phyloP scores from a whole-genome alignment of 2,113 vertebrate genomes.

The Microcebus lehilahytsara region DNA sequence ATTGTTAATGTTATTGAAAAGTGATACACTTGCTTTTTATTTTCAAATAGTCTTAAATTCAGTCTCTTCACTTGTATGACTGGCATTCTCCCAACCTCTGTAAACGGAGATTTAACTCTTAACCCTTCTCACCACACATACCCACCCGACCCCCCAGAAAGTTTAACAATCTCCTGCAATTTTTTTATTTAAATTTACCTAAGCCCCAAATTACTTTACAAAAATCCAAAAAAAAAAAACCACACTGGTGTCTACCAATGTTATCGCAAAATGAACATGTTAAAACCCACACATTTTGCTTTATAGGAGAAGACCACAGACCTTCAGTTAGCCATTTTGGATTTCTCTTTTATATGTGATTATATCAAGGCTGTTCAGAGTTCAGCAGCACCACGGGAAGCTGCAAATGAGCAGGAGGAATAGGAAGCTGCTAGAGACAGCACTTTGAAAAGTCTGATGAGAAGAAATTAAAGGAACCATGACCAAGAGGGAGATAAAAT shows the following conservation, averaged over 20 bases:
- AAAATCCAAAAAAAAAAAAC: not conserved
- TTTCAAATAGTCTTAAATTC: slow-evolving; percentile 68
- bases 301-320: not conserved
- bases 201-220: not conserved
- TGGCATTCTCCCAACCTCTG: not conserved
- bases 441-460: not conserved
- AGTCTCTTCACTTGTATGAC: not conserved
- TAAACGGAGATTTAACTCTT: not conserved
- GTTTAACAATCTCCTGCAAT: not conserved
- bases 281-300: not conserved
- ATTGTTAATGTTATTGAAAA: slow-evolving; percentile 49
- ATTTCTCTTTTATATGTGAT: not conserved
- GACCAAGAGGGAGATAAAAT: not conserved
- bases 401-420: not conserved
- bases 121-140: not conserved
- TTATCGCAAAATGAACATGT: not conserved
- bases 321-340: not conserved
- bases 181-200: not conserved
- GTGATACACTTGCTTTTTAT: slow-evolving; percentile 48
- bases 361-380: not conserved
- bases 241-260: not conserved
- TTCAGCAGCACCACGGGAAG: not conserved
- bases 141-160: not conserved
- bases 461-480: not conserved
- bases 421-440: not conserved